These are phyloP conservation scores for Thymelicus lineola DNA, from an alignment of 2,888 invertebrate species.

Conservation along the genomic window DNA sequence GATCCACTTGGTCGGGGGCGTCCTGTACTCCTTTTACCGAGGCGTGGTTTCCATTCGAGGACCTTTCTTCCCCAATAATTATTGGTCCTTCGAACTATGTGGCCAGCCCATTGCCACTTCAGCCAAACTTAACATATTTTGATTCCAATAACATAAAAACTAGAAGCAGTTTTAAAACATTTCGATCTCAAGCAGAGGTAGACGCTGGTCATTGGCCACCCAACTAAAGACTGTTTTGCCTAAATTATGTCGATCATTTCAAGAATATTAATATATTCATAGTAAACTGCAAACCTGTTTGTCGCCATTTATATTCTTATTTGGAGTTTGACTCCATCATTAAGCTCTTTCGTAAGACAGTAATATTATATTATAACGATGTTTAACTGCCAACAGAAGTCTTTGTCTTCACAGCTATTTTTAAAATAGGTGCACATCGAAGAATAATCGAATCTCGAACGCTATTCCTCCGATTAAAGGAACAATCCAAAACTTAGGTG, in stretches of 20 bases:
- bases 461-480: neutral
- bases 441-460: neutral
- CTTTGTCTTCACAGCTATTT: neutral
- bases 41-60: too few relatives aligned
- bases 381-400: neutral
- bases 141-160: too few relatives aligned
- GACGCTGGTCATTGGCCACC: too few relatives aligned
- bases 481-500: neutral
- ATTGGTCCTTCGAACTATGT: too few relatives aligned
- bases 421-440: neutral
- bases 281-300: neutral
- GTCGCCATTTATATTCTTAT: neutral
- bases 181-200: too few relatives aligned
- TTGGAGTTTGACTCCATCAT: neutral
- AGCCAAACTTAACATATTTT: too few relatives aligned
- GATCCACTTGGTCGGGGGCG: too few relatives aligned
- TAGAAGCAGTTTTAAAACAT: too few relatives aligned
- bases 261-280: neutral
- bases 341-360: neutral
- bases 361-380: neutral
- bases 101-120: too few relatives aligned
- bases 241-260: neutral
- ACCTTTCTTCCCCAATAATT: too few relatives aligned
- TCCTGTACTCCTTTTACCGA: too few relatives aligned
- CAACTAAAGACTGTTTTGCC: neutral